Evolutionary conservation across 2,113 vertebrate species (phyloP).

Genomic region (Reinhardtius hippoglossoides): DNA sequence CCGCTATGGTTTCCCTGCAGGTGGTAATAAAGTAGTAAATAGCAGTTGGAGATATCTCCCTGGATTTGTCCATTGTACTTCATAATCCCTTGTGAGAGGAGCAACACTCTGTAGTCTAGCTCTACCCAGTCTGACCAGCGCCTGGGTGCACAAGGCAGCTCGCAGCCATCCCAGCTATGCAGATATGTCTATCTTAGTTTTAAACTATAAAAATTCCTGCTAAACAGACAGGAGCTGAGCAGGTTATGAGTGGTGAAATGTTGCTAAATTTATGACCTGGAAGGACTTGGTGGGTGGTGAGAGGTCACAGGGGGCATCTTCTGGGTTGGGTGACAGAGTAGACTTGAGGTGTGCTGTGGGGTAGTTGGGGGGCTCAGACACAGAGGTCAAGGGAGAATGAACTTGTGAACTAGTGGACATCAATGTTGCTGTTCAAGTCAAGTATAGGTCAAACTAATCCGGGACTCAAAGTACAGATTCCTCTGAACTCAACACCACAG

Average conservation of each 20-base stretch:
- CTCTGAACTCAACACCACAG: constrained; percentile 55
- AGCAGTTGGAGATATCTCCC: constrained; percentile 4
- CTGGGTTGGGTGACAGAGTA: neutral
- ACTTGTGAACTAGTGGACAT: constrained; percentile 62
- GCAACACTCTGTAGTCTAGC: neutral
- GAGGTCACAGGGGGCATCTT: constrained; percentile 6
- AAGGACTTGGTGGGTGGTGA: constrained; percentile 38
- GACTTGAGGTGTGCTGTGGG: constrained; percentile 14
- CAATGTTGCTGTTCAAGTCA: constrained; percentile 67
- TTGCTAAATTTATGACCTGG: constrained; percentile 68
- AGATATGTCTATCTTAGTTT: constrained; percentile 63
- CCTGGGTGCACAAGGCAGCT: constrained; percentile 26
- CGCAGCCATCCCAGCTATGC: constrained; percentile 63
- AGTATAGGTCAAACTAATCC: constrained; percentile 74
- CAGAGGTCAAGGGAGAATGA: constrained; percentile 58
- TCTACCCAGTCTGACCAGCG: constrained; percentile 24
- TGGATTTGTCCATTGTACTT: constrained; percentile 21
- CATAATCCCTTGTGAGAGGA: constrained; percentile 37
- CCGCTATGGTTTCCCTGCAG: neutral
- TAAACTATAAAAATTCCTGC: constrained; percentile 66
- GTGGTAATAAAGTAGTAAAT: constrained; percentile 9
- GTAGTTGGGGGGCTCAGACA: constrained; percentile 22
- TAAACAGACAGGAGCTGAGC: constrained; percentile 48
- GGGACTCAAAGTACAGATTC: constrained; percentile 61
- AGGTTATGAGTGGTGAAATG: constrained; percentile 67